Conservation (phyloP, 2,797 vertebrate species). For the Melanotaenia maccullochi region DNA sequence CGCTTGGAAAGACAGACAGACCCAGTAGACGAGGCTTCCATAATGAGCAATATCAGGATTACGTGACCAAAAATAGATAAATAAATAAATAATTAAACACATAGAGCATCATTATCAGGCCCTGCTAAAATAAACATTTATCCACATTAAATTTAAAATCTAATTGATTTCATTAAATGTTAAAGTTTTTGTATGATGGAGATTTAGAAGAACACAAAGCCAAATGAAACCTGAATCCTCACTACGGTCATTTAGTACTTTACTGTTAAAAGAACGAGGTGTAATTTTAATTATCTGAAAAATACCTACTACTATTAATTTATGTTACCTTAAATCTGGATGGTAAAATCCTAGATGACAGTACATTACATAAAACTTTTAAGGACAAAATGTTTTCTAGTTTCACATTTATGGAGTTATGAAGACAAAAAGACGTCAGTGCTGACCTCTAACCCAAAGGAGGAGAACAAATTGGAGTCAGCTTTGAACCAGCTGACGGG, state of each 20-base stretch:
- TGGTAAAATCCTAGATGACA: neutral
- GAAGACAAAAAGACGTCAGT: conserved; percentile 46
- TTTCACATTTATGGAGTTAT: conserved; percentile 2
- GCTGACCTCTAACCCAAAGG: conserved; percentile 16
- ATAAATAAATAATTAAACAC: neutral
- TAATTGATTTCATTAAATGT: neutral
- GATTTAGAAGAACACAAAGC: neutral
- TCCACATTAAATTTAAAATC: neutral
- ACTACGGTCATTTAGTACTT: neutral
- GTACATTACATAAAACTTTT: neutral
- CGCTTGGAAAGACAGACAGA: neutral
- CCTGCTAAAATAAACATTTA: neutral
- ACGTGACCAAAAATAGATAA: neutral
- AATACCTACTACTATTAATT: neutral
- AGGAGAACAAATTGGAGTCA: conserved; percentile 73
- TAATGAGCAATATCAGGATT: neutral
- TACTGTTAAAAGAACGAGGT: neutral
- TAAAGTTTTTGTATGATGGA: neutral
- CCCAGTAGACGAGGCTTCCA: neutral
- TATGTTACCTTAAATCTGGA: neutral
- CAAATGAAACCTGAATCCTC: neutral
- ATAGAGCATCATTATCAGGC: neutral
- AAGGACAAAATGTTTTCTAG: conserved; percentile 29
- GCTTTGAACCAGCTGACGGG: conserved; percentile 65
- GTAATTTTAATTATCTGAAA: neutral